Percentiles rank a stretch among this genome's conserved stretches.
Evolutionary conservation across 1,140 invertebrate species (phyloP).

Genomic region (Bombus picipes): DNA sequence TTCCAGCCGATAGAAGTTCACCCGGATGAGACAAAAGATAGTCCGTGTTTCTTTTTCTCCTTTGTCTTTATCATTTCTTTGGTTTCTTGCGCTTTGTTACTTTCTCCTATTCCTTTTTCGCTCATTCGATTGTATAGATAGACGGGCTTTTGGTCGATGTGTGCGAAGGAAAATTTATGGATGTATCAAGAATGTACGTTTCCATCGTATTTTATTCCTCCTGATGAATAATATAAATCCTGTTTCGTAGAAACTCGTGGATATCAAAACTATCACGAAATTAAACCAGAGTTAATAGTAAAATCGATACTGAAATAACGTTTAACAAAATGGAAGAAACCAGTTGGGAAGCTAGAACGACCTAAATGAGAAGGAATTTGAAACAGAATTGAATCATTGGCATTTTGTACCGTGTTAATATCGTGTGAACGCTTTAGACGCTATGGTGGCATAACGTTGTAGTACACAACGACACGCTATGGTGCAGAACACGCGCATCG

Average conservation of each 20-base stretch:
- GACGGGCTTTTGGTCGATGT: too few species aligned
- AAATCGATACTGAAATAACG: neutral
- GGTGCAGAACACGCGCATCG: neutral
- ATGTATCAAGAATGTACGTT: too few species aligned
- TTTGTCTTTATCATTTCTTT: neutral
- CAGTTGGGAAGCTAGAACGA: neutral
- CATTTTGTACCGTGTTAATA: neutral
- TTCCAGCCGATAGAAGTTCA: slow-evolving; percentile 46
- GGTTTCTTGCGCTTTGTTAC: too few species aligned
- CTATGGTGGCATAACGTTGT: too few species aligned
- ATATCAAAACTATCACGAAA: neutral
- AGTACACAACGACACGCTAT: neutral
- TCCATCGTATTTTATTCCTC: too few species aligned
- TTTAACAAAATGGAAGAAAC: neutral
- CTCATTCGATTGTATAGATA: too few species aligned
- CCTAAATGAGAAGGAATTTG: neutral
- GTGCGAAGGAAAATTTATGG: too few species aligned
- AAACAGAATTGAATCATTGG: neutral
- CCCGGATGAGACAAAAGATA: slow-evolving; percentile 42
- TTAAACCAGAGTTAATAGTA: neutral
- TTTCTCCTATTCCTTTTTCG: too few species aligned
- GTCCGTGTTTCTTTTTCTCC: neutral
- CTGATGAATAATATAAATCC: too few species aligned
- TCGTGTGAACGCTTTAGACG: too few species aligned
- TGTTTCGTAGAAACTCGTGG: neutral